Evolutionary conservation across 2,888 invertebrate species (phyloP).

Genomic region (Dynastes grantii): DNA sequence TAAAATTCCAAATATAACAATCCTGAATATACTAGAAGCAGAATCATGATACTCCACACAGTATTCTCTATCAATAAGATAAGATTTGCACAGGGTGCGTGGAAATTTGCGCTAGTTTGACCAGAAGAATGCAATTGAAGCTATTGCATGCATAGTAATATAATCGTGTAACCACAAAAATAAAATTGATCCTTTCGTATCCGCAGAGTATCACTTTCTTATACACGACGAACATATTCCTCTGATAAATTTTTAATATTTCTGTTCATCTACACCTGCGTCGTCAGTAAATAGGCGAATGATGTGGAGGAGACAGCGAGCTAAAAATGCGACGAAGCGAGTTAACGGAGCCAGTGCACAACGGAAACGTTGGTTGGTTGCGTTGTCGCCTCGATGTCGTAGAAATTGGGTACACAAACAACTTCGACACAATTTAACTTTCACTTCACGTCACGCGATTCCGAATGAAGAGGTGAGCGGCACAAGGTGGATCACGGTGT

Average conservation of each 20-base stretch:
- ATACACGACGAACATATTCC: not conserved
- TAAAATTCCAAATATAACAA: too few species aligned
- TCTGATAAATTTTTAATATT: slow-evolving; percentile 15
- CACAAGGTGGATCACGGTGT: not conserved
- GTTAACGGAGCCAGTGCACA: slow-evolving; percentile 30
- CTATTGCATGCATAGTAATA: too few species aligned
- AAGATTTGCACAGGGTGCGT: too few species aligned
- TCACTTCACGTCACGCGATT: slow-evolving; percentile 41
- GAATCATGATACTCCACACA: too few species aligned
- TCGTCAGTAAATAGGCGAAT: not conserved
- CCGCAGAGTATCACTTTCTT: not conserved
- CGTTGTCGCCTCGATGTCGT: slow-evolving; percentile 34
- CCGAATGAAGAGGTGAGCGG: not conserved
- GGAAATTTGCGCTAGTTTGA: too few species aligned
- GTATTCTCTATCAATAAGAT: too few species aligned
- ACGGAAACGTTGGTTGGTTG: slow-evolving; percentile 1
- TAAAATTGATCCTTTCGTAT: too few species aligned
- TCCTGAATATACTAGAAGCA: too few species aligned
- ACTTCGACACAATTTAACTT: slow-evolving; percentile 46
- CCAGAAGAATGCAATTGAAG: too few species aligned
- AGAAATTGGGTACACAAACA: slow-evolving; percentile 44
- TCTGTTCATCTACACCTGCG: not conserved
- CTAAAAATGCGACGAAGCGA: slow-evolving; percentile 7
- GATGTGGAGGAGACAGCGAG: slow-evolving; percentile 8
- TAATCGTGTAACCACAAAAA: too few species aligned